Base-by-base conservation (phyloP, 2,113 vertebrate species). In the Paradisaea rubra region DNA sequence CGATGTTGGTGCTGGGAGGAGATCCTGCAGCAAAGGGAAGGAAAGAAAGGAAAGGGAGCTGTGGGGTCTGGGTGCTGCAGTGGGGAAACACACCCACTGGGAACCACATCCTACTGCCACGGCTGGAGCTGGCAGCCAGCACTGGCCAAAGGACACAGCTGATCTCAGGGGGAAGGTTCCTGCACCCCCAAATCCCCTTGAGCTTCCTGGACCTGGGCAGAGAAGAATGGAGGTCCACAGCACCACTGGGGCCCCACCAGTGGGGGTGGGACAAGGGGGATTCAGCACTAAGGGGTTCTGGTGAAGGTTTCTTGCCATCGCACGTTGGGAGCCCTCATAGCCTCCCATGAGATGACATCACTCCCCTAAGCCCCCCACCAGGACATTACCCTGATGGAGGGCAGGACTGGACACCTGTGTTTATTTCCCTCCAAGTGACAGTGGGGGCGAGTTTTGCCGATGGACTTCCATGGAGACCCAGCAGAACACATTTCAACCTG, bases 381-480 rank as follows among this genome's bases (percentile, higher is more conserved):
- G 56, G 82, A 81, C 2, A 1, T 83, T 88, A 60, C 24, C 61
- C 78, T 4, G 3, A 3, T 6, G 7, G 2, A 91, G 70, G 53
- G 61, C 70, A 79, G 78, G 54, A 95, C 63, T 79, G 61, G 56
- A 78, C 15, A 11, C 33, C 57, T 14, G 0, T 8, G 0, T 41
- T 80, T 82, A 37, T 7, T 86, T 77, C 50, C n/a, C 41, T 54
- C 7, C 9, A 68, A 86, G 37, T 70, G 81, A 54, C 2, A 7
- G 21, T 3, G 3, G 53, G 57, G 19, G 2, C 0, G 0, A 66
- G 13, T 94, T 93, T 84, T 57, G 27, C 33, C 1, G 0, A 18
- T 54, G 81, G 80, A 78, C 80, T 90, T 90, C 27, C 44, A 80
- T 0, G 0, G 68, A 96, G 19, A 70, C 9, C 35, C 7, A 10